Conservation (phyloP, 2,888 invertebrate genomes). For the Aphodius sticticus region DNA sequence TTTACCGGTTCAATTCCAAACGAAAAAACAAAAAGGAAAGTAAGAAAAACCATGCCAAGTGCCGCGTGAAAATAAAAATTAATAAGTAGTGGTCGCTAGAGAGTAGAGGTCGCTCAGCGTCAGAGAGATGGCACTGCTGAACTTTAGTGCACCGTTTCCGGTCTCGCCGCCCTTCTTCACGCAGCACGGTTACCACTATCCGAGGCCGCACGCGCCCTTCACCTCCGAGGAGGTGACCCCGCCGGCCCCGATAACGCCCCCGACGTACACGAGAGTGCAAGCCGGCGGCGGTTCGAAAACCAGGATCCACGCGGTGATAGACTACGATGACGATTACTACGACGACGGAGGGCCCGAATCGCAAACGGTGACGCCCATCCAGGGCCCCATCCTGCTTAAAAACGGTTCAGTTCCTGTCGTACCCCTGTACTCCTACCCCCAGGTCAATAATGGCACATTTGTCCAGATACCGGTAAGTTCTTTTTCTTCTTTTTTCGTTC, state of each 20-base stretch:
- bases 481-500: constrained; percentile 10
- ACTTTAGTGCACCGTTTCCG: constrained; percentile 54
- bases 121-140: constrained; percentile 54
- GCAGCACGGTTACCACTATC: constrained; percentile 53
- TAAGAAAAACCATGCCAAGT: neutral
- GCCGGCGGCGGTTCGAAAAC: constrained; percentile 65
- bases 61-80: neutral
- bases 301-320: constrained; percentile 76
- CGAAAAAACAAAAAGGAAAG: neutral
- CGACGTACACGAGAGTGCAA: constrained; percentile 72
- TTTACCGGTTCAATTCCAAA: neutral
- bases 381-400: constrained; percentile 86
- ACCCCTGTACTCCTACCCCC: constrained; percentile 85
- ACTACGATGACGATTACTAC: constrained; percentile 73
- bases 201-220: constrained; percentile 56
- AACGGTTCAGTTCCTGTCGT: constrained; percentile 89
- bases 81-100: neutral
- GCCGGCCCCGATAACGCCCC: constrained; percentile 63
- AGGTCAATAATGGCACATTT: constrained; percentile 85
- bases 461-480: constrained; percentile 91
- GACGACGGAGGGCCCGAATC: constrained; percentile 60
- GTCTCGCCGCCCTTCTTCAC: constrained; percentile 43
- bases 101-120: neutral
- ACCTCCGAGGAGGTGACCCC: constrained; percentile 60
- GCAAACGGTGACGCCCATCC: constrained; percentile 81